Conservation (phyloP, 2,888 invertebrate species). For the Lumbricus terrestris region DNA sequence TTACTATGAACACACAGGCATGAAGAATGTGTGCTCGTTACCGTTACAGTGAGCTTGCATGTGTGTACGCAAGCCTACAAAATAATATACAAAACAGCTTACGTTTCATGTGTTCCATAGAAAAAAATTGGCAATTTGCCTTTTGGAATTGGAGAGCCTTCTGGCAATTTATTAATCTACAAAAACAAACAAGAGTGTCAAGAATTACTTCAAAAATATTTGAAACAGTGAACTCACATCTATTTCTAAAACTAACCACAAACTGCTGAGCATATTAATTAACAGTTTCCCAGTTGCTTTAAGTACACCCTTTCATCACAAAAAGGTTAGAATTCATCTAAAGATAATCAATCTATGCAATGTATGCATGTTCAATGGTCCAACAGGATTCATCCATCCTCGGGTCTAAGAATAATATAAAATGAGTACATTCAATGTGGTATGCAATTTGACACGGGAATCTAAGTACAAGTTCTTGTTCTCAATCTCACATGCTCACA, state of each 20-base stretch:
- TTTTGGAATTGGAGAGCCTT: conserved; percentile 49
- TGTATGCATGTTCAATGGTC: too few relatives aligned
- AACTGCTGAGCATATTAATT: neutral
- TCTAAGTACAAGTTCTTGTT: too few relatives aligned
- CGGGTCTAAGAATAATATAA: too few relatives aligned
- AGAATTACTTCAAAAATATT: neutral
- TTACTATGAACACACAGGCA: neutral
- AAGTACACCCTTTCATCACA: neutral
- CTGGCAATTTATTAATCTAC: conserved; percentile 56
- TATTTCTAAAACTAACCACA: neutral
- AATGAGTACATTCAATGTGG: too few relatives aligned
- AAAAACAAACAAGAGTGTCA: conserved; percentile 10
- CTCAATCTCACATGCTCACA: too few relatives aligned
- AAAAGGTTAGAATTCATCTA: too few relatives aligned
- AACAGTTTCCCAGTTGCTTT: too few relatives aligned
- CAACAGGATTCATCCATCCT: too few relatives aligned
- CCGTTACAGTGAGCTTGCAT: too few relatives aligned
- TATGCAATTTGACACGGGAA: too few relatives aligned
- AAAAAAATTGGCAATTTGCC: conserved; percentile 72
- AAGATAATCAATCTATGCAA: too few relatives aligned
- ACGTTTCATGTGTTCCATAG: conserved; percentile 92
- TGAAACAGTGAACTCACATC: neutral
- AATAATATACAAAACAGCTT: conserved; percentile 59
- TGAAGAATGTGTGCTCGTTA: neutral
- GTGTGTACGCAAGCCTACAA: neutral